phyloP scores from a whole-genome alignment of 2,113 vertebrate species.

The Egretta garzetta region DNA sequence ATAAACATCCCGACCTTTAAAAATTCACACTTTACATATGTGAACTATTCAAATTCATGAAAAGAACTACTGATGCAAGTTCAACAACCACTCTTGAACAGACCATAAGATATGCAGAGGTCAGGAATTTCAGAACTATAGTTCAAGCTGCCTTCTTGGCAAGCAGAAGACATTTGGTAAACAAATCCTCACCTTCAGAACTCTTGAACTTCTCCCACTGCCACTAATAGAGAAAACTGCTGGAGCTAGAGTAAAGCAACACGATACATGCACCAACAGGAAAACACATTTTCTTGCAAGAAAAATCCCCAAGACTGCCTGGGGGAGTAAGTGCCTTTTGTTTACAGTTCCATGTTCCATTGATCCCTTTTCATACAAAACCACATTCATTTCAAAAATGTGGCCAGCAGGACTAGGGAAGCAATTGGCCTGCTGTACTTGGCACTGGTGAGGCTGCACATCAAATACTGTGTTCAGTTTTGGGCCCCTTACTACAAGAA shows the following conservation, averaged over 20 bases:
- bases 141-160: not conserved
- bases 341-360: not conserved
- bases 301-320: not conserved
- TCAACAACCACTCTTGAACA: no score
- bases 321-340: not conserved
- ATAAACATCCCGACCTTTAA: not conserved
- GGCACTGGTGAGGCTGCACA: not conserved
- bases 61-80: not conserved
- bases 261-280: not conserved
- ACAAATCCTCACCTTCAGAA: not conserved
- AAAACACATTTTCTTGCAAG: not conserved
- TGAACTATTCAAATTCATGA: not conserved
- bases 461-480: fast-evolving
- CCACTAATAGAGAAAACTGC: fast-evolving
- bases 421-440: fast-evolving
- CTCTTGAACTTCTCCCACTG: not conserved
- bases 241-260: not conserved
- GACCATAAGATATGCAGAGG: fast-evolving
- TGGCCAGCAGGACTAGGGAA: not conserved
- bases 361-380: not conserved
- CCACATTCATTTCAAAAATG: not conserved
- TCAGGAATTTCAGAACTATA: not conserved
- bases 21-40: not conserved
- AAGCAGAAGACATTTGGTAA: not conserved
- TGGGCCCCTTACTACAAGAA: not conserved